Evolutionary conservation across 1,140 invertebrate species (phyloP).

Genomic region (Pachyrhynchus sulphureomaculatus): DNA sequence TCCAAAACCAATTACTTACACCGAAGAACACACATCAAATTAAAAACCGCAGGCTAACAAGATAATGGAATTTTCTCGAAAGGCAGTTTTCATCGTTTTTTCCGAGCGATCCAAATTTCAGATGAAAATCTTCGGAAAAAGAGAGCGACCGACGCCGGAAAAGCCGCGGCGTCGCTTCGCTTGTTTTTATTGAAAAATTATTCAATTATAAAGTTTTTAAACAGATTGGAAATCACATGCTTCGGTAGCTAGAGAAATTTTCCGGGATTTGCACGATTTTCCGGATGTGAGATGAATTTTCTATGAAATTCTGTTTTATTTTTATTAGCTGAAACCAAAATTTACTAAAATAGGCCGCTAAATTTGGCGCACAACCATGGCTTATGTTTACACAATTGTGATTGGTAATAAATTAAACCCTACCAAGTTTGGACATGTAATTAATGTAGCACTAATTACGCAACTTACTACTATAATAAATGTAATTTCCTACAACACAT

Average conservation of each 20-base stretch:
- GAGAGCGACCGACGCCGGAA: conserved; percentile 20
- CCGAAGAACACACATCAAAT: background rate
- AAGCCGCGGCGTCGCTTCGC: conserved; percentile 42
- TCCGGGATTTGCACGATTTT: conserved; percentile 14
- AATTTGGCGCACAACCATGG: too few relatives aligned
- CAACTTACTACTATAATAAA: too few relatives aligned
- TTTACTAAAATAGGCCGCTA: too few relatives aligned
- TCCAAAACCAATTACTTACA: too few relatives aligned
- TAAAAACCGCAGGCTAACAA: conserved; percentile 10
- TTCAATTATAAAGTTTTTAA: conserved; percentile 52
- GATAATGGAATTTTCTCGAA: conserved; percentile 23
- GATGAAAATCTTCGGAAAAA: conserved; percentile 26
- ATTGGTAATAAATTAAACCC: too few relatives aligned
- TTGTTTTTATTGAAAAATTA: conserved; percentile 53
- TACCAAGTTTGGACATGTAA: too few relatives aligned
- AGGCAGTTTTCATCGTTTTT: conserved; percentile 29
- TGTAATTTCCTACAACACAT: too few relatives aligned
- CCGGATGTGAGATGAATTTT: background rate
- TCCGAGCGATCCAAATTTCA: background rate
- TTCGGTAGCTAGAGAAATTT: conserved; percentile 14
- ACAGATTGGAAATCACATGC: conserved; percentile 50
- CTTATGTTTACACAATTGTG: too few relatives aligned
- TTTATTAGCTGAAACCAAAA: too few relatives aligned
- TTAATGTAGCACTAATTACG: too few relatives aligned
- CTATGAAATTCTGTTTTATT: background rate